A percentile compares a stretch with the other conserved stretches of the same genome.
These are phyloP conservation scores for Streptopelia turtur DNA, from an alignment of 2,797 vertebrate species.

Conservation along the genomic window DNA sequence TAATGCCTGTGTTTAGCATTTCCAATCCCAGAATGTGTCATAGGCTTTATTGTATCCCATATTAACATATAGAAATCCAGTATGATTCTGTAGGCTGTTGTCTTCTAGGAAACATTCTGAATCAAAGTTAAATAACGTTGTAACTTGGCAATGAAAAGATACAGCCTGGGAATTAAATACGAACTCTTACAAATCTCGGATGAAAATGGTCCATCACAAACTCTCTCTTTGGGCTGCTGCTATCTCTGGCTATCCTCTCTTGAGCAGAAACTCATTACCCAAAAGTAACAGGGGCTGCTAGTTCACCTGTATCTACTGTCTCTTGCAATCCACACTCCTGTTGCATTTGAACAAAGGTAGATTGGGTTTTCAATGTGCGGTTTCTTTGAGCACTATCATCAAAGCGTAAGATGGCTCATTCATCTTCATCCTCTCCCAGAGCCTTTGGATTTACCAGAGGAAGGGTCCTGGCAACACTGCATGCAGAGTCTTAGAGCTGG, in stretches of 20 bases:
- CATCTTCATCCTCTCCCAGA: neutral
- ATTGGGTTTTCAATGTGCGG: neutral
- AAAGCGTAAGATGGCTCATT: neutral
- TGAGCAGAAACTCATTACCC: neutral
- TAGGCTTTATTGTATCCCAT: neutral
- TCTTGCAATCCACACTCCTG: neutral
- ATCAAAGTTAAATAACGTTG: slow-evolving; percentile 14
- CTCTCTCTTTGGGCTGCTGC: neutral
- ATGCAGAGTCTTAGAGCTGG: neutral
- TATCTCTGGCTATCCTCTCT: neutral
- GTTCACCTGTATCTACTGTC: neutral
- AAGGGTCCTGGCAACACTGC: neutral
- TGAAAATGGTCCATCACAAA: neutral
- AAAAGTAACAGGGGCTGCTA: neutral
- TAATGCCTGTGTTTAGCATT: neutral
- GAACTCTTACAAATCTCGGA: slow-evolving; percentile 10
- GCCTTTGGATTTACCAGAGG: neutral
- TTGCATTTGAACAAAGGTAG: rapidly evolving
- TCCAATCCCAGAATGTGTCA: neutral
- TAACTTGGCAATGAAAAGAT: slow-evolving; percentile 43
- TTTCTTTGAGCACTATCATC: neutral
- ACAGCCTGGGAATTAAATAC: slow-evolving; percentile 1
- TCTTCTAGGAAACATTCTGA: neutral
- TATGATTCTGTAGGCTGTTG: neutral
- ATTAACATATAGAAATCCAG: neutral